Conservation (phyloP, 1,140 invertebrate species). For the Eurytemora carolleeae region DNA sequence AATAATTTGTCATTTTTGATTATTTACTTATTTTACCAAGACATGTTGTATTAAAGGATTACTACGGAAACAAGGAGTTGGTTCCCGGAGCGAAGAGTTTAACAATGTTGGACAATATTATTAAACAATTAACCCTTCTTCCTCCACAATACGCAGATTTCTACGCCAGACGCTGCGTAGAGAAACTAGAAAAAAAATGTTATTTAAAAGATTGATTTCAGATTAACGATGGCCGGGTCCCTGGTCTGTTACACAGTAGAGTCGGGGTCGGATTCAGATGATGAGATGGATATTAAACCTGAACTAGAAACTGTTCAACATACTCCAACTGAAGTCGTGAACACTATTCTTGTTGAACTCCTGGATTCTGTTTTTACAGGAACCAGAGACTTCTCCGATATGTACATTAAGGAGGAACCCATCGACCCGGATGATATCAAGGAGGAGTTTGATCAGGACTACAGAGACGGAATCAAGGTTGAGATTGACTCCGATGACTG, state of each 20-base stretch:
- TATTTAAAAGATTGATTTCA: not conserved
- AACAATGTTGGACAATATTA: conserved; percentile 25
- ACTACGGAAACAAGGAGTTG: conserved; percentile 30
- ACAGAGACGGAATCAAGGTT: not conserved
- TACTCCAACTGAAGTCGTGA: not conserved
- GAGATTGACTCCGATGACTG: not conserved
- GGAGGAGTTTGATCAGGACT: not conserved
- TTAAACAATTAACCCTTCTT: conserved; percentile 26
- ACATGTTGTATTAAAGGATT: conserved; percentile 20
- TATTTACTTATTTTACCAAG: no score
- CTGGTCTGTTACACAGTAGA: not conserved
- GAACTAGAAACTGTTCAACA: not conserved
- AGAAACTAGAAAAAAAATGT: conserved; percentile 13
- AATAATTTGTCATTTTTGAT: no score
- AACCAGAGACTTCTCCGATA: not conserved
- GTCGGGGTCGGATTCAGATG: not conserved
- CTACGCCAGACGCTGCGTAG: conserved; percentile 25
- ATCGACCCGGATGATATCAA: not conserved
- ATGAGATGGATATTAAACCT: not conserved
- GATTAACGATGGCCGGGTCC: not conserved
- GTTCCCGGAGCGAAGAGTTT: conserved; percentile 24
- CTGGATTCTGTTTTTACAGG: not conserved
- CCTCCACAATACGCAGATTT: conserved; percentile 27
- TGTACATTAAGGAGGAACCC: not conserved
- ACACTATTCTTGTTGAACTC: not conserved